These are phyloP conservation scores for Caenorhabditis virilis DNA, from an alignment of 2,888 invertebrate genomes.

Conservation along the genomic window DNA sequence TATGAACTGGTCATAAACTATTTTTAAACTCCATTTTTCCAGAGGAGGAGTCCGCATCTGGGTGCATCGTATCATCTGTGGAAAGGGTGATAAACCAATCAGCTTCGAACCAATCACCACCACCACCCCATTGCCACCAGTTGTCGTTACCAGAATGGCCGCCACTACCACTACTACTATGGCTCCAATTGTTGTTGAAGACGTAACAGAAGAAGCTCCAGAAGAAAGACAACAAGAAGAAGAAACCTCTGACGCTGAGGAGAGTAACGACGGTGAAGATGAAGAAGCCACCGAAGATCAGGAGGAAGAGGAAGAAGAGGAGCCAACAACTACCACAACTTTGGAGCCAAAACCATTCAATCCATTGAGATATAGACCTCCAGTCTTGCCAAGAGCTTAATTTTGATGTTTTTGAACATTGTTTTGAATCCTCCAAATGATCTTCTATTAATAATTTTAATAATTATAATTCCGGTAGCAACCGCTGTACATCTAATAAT, in stretches of 20 bases:
- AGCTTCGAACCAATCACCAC: slow-evolving; percentile 37
- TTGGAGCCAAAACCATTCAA: slow-evolving; percentile 51
- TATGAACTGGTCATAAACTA: background rate
- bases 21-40: slow-evolving; percentile 1
- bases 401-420: background rate
- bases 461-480: slow-evolving; percentile 3
- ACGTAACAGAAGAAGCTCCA: slow-evolving; percentile 19
- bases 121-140: slow-evolving; percentile 8
- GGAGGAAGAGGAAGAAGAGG: slow-evolving; percentile 27
- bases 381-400: slow-evolving; percentile 14
- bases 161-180: slow-evolving; percentile 15
- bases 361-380: slow-evolving; percentile 63
- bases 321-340: slow-evolving; percentile 24
- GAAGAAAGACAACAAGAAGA: slow-evolving; percentile 12
- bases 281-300: slow-evolving; percentile 28
- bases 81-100: slow-evolving; percentile 39
- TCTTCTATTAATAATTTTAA: slow-evolving; percentile 17
- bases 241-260: slow-evolving; percentile 14
- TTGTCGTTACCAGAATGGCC: background rate
- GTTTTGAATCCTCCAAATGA: background rate
- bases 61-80: slow-evolving; percentile 60
- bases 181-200: slow-evolving; percentile 30
- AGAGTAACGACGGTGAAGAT: slow-evolving; percentile 18
- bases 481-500: background rate
- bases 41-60: slow-evolving; percentile 67